phyloP scores from a whole-genome alignment of 2,113 vertebrate species.

The Octodon degus region DNA sequence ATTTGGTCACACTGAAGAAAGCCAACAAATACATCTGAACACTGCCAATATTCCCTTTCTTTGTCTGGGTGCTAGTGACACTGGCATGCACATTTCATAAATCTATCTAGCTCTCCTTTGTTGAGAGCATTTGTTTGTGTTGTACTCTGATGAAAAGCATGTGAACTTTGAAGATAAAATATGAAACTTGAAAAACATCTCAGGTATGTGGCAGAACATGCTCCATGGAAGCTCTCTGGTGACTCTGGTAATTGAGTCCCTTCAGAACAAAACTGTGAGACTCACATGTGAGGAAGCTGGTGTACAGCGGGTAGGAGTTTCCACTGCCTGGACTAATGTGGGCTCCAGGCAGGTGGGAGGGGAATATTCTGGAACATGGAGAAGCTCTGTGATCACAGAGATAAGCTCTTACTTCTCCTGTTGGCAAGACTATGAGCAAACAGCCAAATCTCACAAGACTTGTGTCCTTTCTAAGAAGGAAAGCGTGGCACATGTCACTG shows the following conservation, averaged over 20 bases:
- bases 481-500: background rate
- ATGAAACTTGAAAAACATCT: background rate
- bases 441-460: background rate
- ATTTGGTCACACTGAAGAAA: background rate
- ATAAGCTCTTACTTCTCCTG: background rate
- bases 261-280: background rate
- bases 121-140: background rate
- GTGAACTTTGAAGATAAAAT: background rate
- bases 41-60: background rate
- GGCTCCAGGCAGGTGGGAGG: background rate
- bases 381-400: background rate
- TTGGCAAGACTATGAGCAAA: background rate
- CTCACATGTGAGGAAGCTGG: background rate
- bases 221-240: background rate
- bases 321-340: background rate
- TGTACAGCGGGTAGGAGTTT: too few species aligned
- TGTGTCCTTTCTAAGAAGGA: background rate
- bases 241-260: background rate
- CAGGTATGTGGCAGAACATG: background rate
- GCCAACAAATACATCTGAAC: background rate
- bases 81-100: background rate
- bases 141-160: background rate
- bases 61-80: background rate
- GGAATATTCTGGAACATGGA: background rate
- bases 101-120: background rate